These are phyloP conservation scores for Tokudaia muenninki DNA, from an alignment of 2,797 vertebrate genomes.

Conservation along the genomic window DNA sequence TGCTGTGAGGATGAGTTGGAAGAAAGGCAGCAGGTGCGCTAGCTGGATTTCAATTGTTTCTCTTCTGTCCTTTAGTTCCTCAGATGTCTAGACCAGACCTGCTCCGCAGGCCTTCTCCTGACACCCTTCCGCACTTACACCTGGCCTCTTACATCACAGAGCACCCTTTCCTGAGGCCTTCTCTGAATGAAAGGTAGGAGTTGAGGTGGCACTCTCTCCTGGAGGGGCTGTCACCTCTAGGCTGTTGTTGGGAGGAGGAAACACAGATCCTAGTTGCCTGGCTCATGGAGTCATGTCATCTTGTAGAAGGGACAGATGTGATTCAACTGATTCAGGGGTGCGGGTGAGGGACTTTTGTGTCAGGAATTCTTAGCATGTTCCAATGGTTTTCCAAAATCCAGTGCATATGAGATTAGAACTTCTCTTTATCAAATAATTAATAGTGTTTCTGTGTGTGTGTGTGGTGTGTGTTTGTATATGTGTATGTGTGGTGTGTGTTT, in stretches of 20 bases:
- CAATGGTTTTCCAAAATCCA: neutral
- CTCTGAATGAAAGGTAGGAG: neutral
- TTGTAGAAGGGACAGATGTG: neutral
- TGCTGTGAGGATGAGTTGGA: neutral
- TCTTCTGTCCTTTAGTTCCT: slow-evolving; percentile 18
- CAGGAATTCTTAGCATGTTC: neutral
- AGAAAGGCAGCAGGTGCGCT: neutral
- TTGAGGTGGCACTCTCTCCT: neutral
- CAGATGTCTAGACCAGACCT: neutral
- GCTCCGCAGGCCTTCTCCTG: neutral
- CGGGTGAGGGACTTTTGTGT: neutral
- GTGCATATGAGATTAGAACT: neutral
- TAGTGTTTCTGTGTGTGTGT: neutral
- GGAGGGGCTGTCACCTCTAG: neutral
- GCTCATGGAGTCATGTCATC: neutral
- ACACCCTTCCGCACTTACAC: neutral
- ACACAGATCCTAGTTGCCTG: neutral
- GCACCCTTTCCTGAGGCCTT: neutral
- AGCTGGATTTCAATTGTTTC: neutral
- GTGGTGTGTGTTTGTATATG: no score
- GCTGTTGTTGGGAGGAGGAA: neutral
- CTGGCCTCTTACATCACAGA: neutral
- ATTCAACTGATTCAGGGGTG: neutral
- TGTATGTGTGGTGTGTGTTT: neutral
- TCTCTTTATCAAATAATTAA: neutral